These are phyloP conservation scores for Orthosia gracilis DNA, from an alignment of 2,888 invertebrate species.

Conservation along the genomic window DNA sequence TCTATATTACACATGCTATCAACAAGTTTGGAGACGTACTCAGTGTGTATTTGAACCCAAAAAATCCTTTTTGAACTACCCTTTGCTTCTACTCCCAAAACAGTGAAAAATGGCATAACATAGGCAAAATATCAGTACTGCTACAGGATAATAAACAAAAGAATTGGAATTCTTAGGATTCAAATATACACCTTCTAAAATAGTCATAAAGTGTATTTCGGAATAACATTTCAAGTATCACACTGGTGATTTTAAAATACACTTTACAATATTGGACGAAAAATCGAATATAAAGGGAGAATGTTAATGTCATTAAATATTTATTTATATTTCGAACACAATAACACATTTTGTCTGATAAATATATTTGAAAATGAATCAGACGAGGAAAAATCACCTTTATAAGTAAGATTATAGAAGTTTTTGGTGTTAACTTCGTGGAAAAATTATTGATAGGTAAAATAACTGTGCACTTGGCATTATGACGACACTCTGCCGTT, in stretches of 20 bases:
- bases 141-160: constrained; percentile 16
- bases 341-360: constrained; percentile 39
- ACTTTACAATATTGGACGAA: constrained; percentile 59
- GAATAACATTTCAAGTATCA: constrained; percentile 65
- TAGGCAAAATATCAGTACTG: constrained; percentile 16
- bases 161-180: not conserved
- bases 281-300: constrained; percentile 32
- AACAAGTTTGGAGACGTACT: constrained; percentile 40
- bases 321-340: constrained; percentile 39
- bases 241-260: constrained; percentile 57
- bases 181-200: constrained; percentile 35
- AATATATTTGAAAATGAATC: constrained; percentile 32
- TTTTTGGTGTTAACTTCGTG: constrained; percentile 23
- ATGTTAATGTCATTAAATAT: constrained; percentile 28
- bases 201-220: constrained; percentile 42
- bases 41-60: constrained; percentile 28
- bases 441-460: not conserved
- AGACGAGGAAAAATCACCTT: constrained; percentile 31
- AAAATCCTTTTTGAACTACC: not conserved
- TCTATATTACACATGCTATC: constrained; percentile 30
- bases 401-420: constrained; percentile 16
- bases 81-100: not conserved
- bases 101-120: constrained; percentile 4
- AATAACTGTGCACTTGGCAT: too few species aligned
- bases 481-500: too few species aligned